phyloP scores from a whole-genome alignment of 2,113 vertebrate species.

The Petaurus breviceps region DNA sequence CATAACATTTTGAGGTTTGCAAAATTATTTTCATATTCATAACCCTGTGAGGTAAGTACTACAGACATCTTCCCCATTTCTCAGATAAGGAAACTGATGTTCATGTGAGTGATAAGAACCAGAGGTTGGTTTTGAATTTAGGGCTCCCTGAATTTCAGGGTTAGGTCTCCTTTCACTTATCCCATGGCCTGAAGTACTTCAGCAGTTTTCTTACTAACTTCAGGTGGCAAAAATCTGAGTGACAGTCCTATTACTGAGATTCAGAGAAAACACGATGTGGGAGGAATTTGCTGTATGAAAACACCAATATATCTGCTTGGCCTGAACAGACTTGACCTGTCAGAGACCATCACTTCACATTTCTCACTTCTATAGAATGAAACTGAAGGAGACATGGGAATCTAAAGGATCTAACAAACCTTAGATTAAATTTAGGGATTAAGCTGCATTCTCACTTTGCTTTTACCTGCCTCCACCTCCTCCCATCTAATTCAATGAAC shows the following conservation, averaged over 20 bases:
- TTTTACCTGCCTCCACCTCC: not conserved
- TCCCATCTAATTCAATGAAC: not conserved
- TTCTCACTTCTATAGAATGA: conserved; percentile 43
- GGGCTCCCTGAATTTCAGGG: not conserved
- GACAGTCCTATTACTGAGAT: conserved; percentile 33
- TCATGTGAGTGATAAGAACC: not conserved
- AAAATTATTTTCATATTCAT: not conserved
- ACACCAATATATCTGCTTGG: conserved; percentile 36
- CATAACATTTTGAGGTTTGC: not conserved
- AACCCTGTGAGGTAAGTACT: not conserved
- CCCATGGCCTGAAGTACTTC: not conserved
- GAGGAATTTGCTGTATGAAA: conserved; percentile 47
- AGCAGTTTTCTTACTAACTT: conserved; percentile 13
- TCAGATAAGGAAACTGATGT: not conserved
- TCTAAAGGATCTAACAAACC: not conserved
- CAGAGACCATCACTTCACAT: conserved; percentile 48
- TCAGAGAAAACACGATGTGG: conserved; percentile 44
- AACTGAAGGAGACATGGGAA: conserved; percentile 52
- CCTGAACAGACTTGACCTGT: conserved; percentile 57
- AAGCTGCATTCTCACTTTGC: not conserved
- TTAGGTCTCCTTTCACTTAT: not conserved
- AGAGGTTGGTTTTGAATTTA: not conserved
- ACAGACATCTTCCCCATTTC: not conserved
- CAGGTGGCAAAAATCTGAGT: conserved; percentile 20
- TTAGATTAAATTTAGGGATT: conserved; percentile 14